Conservation (phyloP, 1,140 invertebrate genomes). For the Glomeris maerens region DNA sequence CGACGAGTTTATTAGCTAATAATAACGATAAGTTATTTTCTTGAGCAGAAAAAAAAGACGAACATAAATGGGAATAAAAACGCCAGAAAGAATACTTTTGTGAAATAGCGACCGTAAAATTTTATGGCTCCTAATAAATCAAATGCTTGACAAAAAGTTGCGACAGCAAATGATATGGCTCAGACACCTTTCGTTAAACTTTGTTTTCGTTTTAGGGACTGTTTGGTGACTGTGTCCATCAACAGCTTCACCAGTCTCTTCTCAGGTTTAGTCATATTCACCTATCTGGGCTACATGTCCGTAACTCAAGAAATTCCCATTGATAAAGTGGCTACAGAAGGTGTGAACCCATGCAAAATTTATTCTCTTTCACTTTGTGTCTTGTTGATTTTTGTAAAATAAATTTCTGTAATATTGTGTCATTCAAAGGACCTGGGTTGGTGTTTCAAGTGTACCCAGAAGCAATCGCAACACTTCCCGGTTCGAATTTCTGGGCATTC, state of each 20-base stretch:
- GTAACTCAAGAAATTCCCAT: constrained; percentile 65
- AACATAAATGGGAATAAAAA: too few species aligned
- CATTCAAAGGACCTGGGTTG: constrained; percentile 52
- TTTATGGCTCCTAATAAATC: too few species aligned
- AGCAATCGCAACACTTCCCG: constrained; percentile 70
- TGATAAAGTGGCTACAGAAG: constrained; percentile 70
- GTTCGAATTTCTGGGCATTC: constrained; percentile 73
- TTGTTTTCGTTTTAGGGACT: too few species aligned
- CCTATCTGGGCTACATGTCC: constrained; percentile 83
- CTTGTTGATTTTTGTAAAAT: not conserved
- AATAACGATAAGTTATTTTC: too few species aligned
- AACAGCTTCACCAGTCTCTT: constrained; percentile 82
- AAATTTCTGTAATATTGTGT: constrained; percentile 6
- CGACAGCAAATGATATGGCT: too few species aligned
- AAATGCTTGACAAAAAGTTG: too few species aligned
- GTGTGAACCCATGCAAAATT: constrained; percentile 25
- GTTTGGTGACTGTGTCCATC: constrained; percentile 40
- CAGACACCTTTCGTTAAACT: too few species aligned
- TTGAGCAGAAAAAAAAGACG: too few species aligned
- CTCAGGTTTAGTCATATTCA: constrained; percentile 87
- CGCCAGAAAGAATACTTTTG: too few species aligned
- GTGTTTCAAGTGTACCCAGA: constrained; percentile 88
- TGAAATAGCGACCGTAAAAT: too few species aligned
- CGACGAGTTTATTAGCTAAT: too few species aligned
- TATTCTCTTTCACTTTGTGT: not conserved